Percentiles rank a stretch among this genome's conserved stretches.
These are phyloP conservation scores for Heptascelio sp. DNA, from an alignment of 2,888 invertebrate species.

Conservation along the genomic window DNA sequence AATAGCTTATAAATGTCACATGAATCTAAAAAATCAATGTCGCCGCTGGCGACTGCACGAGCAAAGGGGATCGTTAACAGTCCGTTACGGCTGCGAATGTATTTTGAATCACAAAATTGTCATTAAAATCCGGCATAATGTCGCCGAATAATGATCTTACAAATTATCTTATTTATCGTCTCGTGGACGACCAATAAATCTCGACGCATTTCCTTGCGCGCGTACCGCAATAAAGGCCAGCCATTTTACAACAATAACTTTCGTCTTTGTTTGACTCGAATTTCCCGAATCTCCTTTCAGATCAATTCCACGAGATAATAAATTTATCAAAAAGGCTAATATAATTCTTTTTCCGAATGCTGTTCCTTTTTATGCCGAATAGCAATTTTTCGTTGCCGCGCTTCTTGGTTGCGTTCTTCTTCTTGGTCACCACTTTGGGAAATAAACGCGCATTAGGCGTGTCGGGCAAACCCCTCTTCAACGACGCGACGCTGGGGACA, in stretches of 20 bases:
- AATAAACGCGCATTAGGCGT: constrained; percentile 68
- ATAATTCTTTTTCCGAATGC: neutral
- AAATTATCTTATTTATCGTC: no score
- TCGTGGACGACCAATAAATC: no score
- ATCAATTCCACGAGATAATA: neutral
- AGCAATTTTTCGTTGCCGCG: constrained; percentile 39
- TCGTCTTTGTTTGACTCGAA: neutral
- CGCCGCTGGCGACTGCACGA: constrained; percentile 23
- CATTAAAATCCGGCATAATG: no score
- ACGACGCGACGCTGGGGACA: constrained; percentile 59
- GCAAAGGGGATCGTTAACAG: no score
- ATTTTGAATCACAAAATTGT: no score
- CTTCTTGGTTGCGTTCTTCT: constrained; percentile 63
- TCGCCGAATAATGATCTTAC: no score
- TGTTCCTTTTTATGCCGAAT: constrained; percentile 11
- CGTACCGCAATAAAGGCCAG: no score
- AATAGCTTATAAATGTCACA: constrained; percentile 54
- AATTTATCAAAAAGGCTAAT: neutral
- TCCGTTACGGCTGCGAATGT: no score
- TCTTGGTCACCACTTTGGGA: constrained; percentile 61
- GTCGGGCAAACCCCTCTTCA: constrained; percentile 63
- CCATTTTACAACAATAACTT: neutral
- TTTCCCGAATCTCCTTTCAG: neutral
- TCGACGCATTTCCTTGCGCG: no score
- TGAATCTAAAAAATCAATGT: constrained; percentile 47